Percentiles rank a stretch among this genome's conserved stretches.
These are phyloP conservation scores for Sphinx pinastri DNA, from an alignment of 2,888 invertebrate genomes.

Conservation along the genomic window DNA sequence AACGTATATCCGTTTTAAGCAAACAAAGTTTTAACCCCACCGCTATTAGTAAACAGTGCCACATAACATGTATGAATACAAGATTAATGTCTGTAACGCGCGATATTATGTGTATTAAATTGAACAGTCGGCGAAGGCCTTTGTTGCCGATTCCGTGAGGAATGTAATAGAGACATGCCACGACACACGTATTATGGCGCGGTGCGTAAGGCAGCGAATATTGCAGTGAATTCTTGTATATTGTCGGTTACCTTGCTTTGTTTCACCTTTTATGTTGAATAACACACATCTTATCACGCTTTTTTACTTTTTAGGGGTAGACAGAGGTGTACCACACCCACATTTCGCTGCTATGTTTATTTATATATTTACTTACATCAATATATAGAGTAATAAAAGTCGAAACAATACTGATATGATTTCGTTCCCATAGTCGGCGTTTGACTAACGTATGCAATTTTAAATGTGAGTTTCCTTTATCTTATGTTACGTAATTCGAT, in stretches of 20 bases:
- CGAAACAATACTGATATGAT: too few relatives aligned
- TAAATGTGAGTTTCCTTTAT: too few relatives aligned
- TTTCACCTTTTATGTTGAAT: too few relatives aligned
- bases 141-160: constrained; percentile 67
- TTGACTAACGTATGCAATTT: too few relatives aligned
- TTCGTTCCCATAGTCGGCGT: too few relatives aligned
- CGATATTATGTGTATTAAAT: constrained; percentile 51
- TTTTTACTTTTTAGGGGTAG: too few relatives aligned
- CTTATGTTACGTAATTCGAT: too few relatives aligned
- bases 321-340: too few relatives aligned
- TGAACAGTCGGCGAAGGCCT: constrained; percentile 55
- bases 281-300: not conserved
- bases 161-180: constrained; percentile 72
- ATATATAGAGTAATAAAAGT: too few relatives aligned
- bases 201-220: constrained; percentile 11
- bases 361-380: too few relatives aligned
- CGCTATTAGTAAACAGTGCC: not conserved
- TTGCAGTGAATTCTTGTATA: constrained; percentile 13
- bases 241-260: not conserved
- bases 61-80: not conserved
- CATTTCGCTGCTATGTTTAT: too few relatives aligned
- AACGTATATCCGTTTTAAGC: too few relatives aligned
- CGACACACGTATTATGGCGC: constrained; percentile 44
- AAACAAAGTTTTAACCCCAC: not conserved
- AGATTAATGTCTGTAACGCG: constrained; percentile 29